phyloP scores from a whole-genome alignment of 2,888 invertebrate species.

The Globia sparganii region DNA sequence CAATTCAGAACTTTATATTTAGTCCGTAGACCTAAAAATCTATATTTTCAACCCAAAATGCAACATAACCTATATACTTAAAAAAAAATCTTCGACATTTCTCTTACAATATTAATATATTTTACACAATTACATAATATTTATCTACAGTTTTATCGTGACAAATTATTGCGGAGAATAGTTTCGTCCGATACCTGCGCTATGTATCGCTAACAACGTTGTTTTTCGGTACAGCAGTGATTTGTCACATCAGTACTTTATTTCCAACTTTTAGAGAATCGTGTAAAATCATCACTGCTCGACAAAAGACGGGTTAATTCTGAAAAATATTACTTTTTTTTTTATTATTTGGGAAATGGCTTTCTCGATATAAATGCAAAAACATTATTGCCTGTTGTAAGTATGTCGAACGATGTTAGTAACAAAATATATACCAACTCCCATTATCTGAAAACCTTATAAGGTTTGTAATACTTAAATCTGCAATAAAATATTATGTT shows the following conservation, averaged over 20 bases:
- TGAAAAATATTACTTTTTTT: not conserved
- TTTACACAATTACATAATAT: constrained; percentile 41
- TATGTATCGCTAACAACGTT: constrained; percentile 12
- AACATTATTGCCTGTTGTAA: not conserved
- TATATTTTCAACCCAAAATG: not conserved
- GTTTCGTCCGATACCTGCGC: constrained; percentile 58
- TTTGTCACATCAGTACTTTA: constrained; percentile 17
- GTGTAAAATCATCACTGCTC: not conserved
- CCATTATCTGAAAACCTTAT: not conserved
- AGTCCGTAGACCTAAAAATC: not conserved
- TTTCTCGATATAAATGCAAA: not conserved
- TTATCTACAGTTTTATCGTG: constrained; percentile 59
- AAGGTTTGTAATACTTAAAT: not conserved
- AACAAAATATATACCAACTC: not conserved
- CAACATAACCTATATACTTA: constrained; percentile 28
- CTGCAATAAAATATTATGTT: not conserved
- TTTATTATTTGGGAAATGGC: too few relatives aligned
- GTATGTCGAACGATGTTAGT: not conserved
- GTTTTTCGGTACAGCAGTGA: constrained; percentile 19
- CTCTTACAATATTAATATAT: constrained; percentile 30
- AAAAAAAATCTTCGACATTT: constrained; percentile 13
- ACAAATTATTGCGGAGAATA: constrained; percentile 69
- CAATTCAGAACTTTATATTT: not conserved
- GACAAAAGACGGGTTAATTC: not conserved
- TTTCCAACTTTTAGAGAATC: not conserved